phyloP scores from a whole-genome alignment of 92 coral and sea anemone genomes.

The Porites divaricata region DNA sequence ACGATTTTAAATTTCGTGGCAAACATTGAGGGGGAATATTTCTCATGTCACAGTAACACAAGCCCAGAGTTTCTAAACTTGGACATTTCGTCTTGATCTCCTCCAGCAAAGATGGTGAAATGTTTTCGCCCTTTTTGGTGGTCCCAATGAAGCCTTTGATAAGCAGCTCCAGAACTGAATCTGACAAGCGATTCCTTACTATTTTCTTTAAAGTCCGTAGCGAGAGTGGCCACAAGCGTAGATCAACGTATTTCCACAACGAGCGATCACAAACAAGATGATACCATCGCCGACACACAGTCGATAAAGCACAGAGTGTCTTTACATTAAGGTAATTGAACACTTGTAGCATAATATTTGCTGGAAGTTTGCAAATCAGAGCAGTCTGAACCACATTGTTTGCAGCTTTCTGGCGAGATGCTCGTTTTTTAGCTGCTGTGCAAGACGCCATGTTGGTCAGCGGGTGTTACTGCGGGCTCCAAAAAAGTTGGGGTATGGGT shows the following conservation, averaged over 20 bases:
- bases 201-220: too few species aligned
- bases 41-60: conserved; percentile 88
- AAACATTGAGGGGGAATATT: conserved; percentile 79
- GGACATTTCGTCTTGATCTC: conserved; percentile 91
- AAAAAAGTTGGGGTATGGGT: too few species aligned
- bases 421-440: conserved; percentile 69
- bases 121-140: conserved; percentile 84
- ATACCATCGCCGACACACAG: too few species aligned
- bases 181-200: too few species aligned
- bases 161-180: too few species aligned
- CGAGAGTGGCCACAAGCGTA: too few species aligned
- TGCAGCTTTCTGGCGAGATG: conserved; percentile 64
- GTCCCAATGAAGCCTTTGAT: too few species aligned
- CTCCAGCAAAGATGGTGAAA: conserved; percentile 87
- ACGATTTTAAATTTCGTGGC: conserved; percentile 77
- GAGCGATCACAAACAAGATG: too few species aligned
- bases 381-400: conserved; percentile 75
- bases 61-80: conserved; percentile 70
- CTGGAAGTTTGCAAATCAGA: conserved; percentile 87
- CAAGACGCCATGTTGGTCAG: conserved; percentile 92
- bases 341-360: conserved; percentile 86
- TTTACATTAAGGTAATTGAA: conserved; percentile 87
- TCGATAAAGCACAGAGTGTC: conserved; percentile 84
- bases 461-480: conserved; percentile 71
- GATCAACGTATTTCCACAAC: too few species aligned